A percentile compares a stretch with the other conserved stretches of the same genome.
These are phyloP conservation scores for Chelon labrosus DNA, from an alignment of 2,797 vertebrate genomes.

Conservation along the genomic window DNA sequence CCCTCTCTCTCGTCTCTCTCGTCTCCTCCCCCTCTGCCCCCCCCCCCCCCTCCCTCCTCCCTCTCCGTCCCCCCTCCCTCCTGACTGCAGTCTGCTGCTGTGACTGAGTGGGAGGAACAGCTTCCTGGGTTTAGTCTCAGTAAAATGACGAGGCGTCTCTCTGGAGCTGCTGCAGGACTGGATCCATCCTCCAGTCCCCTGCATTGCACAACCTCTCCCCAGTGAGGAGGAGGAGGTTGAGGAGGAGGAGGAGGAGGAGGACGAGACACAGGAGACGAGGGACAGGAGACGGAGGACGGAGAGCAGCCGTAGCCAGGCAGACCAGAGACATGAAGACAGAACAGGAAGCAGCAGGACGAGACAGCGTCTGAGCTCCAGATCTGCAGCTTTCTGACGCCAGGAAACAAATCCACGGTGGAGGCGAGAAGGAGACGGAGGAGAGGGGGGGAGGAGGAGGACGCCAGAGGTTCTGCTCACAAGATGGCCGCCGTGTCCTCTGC, in stretches of 20 bases:
- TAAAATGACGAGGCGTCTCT: conserved; percentile 68
- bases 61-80: conserved; percentile 15
- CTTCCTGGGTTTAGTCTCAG: conserved; percentile 50
- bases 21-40: too few relatives aligned
- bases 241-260: too few relatives aligned
- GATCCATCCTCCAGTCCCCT: conserved; percentile 62
- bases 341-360: too few relatives aligned
- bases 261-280: too few relatives aligned
- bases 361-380: neutral
- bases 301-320: too few relatives aligned
- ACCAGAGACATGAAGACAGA: too few relatives aligned
- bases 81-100: conserved; percentile 75
- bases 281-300: too few relatives aligned
- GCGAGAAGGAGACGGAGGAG: conserved; percentile 79
- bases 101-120: conserved; percentile 67
- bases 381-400: conserved; percentile 64
- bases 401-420: conserved; percentile 74
- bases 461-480: conserved; percentile 85
- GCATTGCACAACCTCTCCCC: conserved; percentile 70
- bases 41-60: too few relatives aligned
- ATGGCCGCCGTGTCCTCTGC: conserved; percentile 87
- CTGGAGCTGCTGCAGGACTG: conserved; percentile 62
- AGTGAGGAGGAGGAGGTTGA: neutral
- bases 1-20: too few relatives aligned
- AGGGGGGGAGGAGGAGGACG: conserved; percentile 78